Base-by-base conservation (phyloP, 1,140 invertebrate genomes). In the Orussus abietinus region DNA sequence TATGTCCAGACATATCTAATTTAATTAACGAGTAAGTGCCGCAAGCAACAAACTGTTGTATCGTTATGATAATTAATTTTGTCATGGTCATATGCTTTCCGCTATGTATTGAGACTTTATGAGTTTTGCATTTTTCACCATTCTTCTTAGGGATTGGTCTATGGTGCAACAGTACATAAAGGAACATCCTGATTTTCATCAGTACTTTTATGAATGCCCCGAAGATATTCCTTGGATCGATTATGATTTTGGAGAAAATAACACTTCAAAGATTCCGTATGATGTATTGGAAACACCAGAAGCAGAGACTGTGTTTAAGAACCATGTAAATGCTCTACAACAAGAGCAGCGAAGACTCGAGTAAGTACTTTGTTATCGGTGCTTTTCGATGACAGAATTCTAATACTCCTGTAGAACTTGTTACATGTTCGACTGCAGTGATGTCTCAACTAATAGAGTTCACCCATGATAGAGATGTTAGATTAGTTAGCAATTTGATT, bases 221-320 rank as follows among this genome's bases (percentile, higher is more conserved):
- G 82, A 86, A 46, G 82, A 86, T 57, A 80, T 83, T 44, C 80
- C 84, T 1, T 92, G 89, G 90, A 83, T 85, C 15, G 85, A 88
- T 60, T 80, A 81, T 56, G 83, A 85, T 57, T 78, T 86, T 38
- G 77, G 84, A 37, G 77, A 80, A 50, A 77, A 73, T 47, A 79
- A 81, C 55, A 82, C 83, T 49, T 75, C 76, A 22, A 78, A 89
- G 58, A 92, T 96, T 62, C 94, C 94, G 2, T 92, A 89, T 61
- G 90, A 94, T 64, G 85, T 96, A 34, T 74, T 96, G 7, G 88
- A 92, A 54, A 90, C 89, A 3, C 81, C 84, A 30, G 92, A 96
- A 64, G 92, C 92, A 9, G 91, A 95, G 69, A 85, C 83, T 1
- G 88, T 92, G 5, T 97, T 92, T 69, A 88, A 88, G 62, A 93